Conservation (phyloP, 35 echinoderm and acorn worm genomes). For the Diadema setosum region DNA sequence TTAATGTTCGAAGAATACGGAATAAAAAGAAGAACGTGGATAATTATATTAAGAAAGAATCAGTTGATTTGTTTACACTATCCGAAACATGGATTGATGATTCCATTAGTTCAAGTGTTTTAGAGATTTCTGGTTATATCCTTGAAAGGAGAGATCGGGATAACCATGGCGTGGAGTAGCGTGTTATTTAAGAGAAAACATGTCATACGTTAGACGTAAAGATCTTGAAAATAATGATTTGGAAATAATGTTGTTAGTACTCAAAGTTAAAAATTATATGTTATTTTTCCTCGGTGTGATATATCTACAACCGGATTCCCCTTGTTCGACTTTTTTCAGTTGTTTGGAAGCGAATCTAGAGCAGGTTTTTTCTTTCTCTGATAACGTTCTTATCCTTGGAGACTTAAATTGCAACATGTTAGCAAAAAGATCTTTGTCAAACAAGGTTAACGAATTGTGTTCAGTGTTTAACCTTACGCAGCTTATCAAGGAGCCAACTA, state of each 20-base stretch:
- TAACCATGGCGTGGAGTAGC: background rate
- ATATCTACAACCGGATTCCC: background rate
- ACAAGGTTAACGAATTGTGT: too few relatives aligned
- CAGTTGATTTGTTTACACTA: background rate
- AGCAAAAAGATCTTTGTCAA: too few relatives aligned
- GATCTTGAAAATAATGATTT: background rate
- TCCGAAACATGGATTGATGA: too few relatives aligned
- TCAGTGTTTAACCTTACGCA: too few relatives aligned
- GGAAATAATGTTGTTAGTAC: background rate
- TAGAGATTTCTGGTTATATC: too few relatives aligned
- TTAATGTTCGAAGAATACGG: background rate
- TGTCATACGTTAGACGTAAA: background rate
- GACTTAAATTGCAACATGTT: too few relatives aligned
- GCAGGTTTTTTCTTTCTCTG: too few relatives aligned
- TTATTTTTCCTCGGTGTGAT: background rate
- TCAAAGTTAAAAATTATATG: background rate
- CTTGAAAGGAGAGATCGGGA: background rate
- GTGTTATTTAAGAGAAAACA: background rate
- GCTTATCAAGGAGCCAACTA: too few relatives aligned
- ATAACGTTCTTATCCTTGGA: too few relatives aligned
- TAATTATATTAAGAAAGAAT: background rate
- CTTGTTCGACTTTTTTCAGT: background rate
- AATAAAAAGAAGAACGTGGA: background rate
- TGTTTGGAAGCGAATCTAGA: background rate
- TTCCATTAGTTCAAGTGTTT: too few relatives aligned